These are phyloP conservation scores for Rhinoraja longicauda DNA, from an alignment of 2,797 vertebrate species.

Conservation along the genomic window DNA sequence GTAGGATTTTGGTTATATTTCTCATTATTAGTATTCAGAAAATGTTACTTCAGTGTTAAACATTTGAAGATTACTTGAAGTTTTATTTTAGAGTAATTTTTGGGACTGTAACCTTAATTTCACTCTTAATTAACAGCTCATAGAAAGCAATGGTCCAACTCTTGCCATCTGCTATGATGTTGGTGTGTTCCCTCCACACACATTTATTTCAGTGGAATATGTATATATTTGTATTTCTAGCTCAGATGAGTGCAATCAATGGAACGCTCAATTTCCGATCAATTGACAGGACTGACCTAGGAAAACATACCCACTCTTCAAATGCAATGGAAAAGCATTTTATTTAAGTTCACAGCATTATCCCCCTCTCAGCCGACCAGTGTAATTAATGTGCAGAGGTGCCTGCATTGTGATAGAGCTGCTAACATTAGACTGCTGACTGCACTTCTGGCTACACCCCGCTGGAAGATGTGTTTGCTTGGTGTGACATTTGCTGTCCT, in stretches of 20 bases:
- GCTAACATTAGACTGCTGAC: not conserved
- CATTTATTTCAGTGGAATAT: not conserved
- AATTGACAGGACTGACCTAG: not conserved
- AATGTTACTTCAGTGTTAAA: not conserved
- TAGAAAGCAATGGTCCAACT: not conserved
- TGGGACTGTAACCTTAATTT: not conserved
- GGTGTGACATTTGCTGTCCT: not conserved
- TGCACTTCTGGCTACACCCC: not conserved
- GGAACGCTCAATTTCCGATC: conserved; percentile 6
- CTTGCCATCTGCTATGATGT: conserved; percentile 25
- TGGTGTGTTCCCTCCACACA: not conserved
- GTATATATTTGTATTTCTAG: not conserved
- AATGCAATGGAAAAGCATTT: conserved; percentile 16
- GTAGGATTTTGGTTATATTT: no score
- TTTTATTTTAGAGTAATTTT: not conserved
- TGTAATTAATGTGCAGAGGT: conserved; percentile 19
- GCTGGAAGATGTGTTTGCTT: not conserved
- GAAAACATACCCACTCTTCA: not conserved
- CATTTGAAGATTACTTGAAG: not conserved
- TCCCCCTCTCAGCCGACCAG: not conserved
- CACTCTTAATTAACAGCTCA: conserved; percentile 25
- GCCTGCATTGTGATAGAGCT: not conserved
- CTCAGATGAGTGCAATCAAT: conserved; percentile 2
- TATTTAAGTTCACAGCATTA: conserved; percentile 12
- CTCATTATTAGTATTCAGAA: no score